These are phyloP conservation scores for Nebria salina DNA, from an alignment of 2,888 invertebrate species.

Conservation along the genomic window DNA sequence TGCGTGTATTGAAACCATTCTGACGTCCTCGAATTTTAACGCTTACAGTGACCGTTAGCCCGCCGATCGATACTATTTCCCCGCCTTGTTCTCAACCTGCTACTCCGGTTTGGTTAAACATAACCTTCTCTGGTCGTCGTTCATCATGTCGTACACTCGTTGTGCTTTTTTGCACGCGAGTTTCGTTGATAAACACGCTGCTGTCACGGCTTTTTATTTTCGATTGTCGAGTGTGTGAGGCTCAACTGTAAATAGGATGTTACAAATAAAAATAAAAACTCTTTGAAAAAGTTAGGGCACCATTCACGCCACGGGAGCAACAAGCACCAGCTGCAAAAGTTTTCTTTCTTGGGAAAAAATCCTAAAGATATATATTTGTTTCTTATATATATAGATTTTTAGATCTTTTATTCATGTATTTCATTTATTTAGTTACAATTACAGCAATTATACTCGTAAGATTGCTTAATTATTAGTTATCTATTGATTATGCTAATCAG, in stretches of 20 bases:
- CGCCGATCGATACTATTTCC: not conserved
- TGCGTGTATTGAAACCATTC: conserved; percentile 6
- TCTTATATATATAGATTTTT: no score
- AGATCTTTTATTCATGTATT: no score
- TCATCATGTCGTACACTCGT: conserved; percentile 4
- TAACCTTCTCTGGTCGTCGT: not conserved
- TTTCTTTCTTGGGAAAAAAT: no score
- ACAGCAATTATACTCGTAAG: no score
- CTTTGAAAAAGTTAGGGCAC: not conserved
- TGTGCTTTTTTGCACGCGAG: conserved; percentile 40
- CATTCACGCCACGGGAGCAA: not conserved
- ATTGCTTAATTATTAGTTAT: no score
- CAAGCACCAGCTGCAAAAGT: not conserved
- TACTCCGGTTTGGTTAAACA: not conserved
- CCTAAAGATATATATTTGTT: no score
- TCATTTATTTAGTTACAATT: no score
- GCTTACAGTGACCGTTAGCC: not conserved
- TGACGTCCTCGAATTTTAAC: conserved; percentile 14
- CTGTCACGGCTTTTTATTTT: conserved; percentile 27
- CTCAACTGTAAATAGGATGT: not conserved
- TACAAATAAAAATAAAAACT: not conserved
- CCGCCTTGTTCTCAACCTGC: not conserved
- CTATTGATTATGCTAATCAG: no score
- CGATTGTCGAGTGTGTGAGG: not conserved
- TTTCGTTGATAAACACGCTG: conserved; percentile 40